These are phyloP conservation scores for Drosophila repleta DNA, from an alignment of 1,140 invertebrate species.

Conservation along the genomic window DNA sequence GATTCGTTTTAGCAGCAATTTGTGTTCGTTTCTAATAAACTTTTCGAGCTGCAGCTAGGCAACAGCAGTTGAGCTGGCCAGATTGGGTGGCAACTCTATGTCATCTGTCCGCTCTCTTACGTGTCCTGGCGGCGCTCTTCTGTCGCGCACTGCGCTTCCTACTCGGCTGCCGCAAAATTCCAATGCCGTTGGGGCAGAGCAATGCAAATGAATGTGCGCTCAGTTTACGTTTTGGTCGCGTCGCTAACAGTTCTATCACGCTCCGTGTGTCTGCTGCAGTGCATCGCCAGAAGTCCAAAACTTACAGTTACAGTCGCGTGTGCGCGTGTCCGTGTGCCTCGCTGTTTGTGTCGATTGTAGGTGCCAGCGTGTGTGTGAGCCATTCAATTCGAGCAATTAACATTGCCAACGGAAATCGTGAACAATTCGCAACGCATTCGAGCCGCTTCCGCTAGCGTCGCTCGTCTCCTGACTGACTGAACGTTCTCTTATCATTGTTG, in stretches of 20 bases:
- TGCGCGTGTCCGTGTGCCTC: slow-evolving; percentile 26
- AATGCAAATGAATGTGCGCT: slow-evolving; percentile 47
- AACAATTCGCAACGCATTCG: slow-evolving; percentile 40
- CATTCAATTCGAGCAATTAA: slow-evolving; percentile 36
- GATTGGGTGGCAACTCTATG: slow-evolving; percentile 38
- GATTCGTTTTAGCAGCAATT: not conserved
- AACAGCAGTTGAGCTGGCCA: too few species aligned
- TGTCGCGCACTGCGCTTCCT: slow-evolving; percentile 3
- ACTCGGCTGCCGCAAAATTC: slow-evolving; percentile 66
- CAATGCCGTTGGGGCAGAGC: slow-evolving; percentile 51
- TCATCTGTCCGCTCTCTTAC: slow-evolving; percentile 38
- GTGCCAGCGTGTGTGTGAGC: slow-evolving; percentile 15
- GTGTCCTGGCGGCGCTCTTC: slow-evolving; percentile 53
- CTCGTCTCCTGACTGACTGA: not conserved
- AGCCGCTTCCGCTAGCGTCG: slow-evolving; percentile 22
- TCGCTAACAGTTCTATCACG: slow-evolving; percentile 61
- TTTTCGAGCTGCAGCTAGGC: not conserved
- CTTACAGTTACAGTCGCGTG: slow-evolving; percentile 30
- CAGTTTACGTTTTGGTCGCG: slow-evolving; percentile 79
- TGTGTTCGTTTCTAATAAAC: not conserved
- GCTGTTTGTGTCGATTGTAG: slow-evolving; percentile 1
- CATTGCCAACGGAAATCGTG: slow-evolving; percentile 38
- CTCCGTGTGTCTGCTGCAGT: slow-evolving; percentile 60
- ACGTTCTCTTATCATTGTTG: not conserved
- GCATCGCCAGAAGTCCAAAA: slow-evolving; percentile 48